Conservation (phyloP, 2,797 vertebrate species). For the Sebastes dallii region DNA sequence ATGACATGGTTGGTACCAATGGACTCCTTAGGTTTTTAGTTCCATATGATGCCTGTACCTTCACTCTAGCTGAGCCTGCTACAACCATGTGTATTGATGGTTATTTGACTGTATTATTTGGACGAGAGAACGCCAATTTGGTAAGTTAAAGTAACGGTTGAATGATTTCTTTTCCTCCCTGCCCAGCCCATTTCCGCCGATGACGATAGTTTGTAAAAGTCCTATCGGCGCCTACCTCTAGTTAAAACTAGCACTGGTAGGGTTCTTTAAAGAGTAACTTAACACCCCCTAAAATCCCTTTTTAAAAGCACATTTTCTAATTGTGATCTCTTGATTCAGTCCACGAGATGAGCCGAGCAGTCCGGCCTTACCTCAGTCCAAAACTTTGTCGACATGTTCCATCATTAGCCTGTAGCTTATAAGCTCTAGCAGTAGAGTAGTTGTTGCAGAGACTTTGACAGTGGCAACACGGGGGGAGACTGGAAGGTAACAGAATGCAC, state of each 20-base stretch:
- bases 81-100: too few relatives aligned
- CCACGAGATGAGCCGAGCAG: background rate
- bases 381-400: background rate
- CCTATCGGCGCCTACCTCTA: background rate
- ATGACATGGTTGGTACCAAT: too few relatives aligned
- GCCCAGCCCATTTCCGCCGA: too few relatives aligned
- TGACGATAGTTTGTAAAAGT: too few relatives aligned
- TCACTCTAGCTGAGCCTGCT: too few relatives aligned
- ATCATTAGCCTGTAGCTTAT: background rate
- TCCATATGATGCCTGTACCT: too few relatives aligned
- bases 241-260: background rate
- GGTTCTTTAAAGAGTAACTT: background rate
- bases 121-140: too few relatives aligned
- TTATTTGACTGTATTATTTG: too few relatives aligned
- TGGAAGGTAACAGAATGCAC: background rate
- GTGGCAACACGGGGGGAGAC: background rate
- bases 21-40: too few relatives aligned
- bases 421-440: background rate
- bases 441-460: background rate
- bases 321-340: background rate
- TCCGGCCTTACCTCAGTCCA: background rate
- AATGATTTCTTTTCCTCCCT: too few relatives aligned
- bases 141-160: too few relatives aligned
- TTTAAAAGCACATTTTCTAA: background rate
- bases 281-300: background rate